Evolutionary conservation across 2,113 vertebrate genomes (phyloP).

Genomic region (Sisor rabdophorus): DNA sequence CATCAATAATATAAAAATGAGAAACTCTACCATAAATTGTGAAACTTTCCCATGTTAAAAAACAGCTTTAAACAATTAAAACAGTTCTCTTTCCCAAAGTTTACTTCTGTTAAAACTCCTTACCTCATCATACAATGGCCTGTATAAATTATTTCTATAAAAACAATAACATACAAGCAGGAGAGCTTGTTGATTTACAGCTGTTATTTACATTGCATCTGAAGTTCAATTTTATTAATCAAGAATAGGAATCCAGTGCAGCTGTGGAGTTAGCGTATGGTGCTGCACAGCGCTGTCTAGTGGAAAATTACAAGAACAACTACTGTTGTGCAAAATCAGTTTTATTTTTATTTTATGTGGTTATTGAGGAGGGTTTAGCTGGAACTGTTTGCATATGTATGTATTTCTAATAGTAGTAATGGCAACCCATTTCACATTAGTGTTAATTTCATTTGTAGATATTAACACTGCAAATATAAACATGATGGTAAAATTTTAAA

Average conservation of each 20-base stretch:
- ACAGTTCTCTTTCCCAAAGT: not conserved
- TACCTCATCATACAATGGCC: too few relatives aligned
- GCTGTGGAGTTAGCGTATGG: too few relatives aligned
- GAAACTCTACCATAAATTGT: too few relatives aligned
- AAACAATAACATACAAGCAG: not conserved
- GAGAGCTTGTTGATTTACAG: not conserved
- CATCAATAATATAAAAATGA: not conserved
- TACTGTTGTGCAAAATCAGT: not conserved
- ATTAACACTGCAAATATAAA: slow-evolving; percentile 25
- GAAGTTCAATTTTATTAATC: not conserved
- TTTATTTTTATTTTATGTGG: not conserved
- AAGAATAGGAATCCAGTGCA: not conserved
- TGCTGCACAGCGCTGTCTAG: not conserved
- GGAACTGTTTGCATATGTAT: slow-evolving; percentile 14
- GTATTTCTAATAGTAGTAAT: slow-evolving; percentile 35
- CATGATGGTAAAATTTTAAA: not conserved
- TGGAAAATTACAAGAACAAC: not conserved
- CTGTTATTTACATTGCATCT: not conserved
- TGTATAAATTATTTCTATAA: not conserved
- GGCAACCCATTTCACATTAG: slow-evolving; percentile 22
- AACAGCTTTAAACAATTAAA: slow-evolving; percentile 3
- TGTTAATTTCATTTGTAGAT: slow-evolving; percentile 34
- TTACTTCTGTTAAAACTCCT: not conserved
- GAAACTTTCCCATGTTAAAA: not conserved
- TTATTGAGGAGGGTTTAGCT: slow-evolving; percentile 33